Conservation (phyloP, 2,113 vertebrate genomes). For the Diadophis punctatus region DNA sequence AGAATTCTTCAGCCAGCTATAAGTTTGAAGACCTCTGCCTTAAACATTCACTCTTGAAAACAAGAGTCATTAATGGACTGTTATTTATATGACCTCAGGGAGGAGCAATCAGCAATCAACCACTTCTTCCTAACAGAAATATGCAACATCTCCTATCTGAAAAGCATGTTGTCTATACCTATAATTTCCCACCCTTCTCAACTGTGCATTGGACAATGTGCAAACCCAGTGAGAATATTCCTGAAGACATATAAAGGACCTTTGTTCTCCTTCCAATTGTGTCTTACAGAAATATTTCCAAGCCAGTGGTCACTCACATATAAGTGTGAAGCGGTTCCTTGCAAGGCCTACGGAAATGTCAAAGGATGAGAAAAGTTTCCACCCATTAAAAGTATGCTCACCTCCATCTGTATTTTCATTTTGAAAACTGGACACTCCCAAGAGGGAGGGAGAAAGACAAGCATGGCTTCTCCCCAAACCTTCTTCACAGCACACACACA, state of each 20-base stretch:
- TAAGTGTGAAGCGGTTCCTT: not conserved
- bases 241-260: slow-evolving; percentile 39
- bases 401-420: not conserved
- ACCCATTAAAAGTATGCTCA: slow-evolving; percentile 4
- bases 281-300: slow-evolving; percentile 36
- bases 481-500: slow-evolving; percentile 25
- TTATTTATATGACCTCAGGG: not conserved
- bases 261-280: slow-evolving; percentile 42
- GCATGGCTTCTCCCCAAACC: not conserved
- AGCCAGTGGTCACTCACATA: slow-evolving; percentile 34
- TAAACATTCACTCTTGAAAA: not conserved
- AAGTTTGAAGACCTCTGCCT: too few species aligned
- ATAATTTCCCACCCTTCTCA: slow-evolving; percentile 2
- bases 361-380: slow-evolving; percentile 15
- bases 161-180: not conserved
- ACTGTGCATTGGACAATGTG: slow-evolving; percentile 25
- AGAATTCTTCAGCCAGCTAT: too few species aligned
- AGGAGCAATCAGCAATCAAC: not conserved
- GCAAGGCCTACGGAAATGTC: not conserved
- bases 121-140: not conserved
- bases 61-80: not conserved
- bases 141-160: not conserved
- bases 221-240: slow-evolving; percentile 31
- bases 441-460: not conserved
- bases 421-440: slow-evolving; percentile 33